phyloP scores from a whole-genome alignment of 1,140 invertebrate genomes.

The Drosophila teissieri region DNA sequence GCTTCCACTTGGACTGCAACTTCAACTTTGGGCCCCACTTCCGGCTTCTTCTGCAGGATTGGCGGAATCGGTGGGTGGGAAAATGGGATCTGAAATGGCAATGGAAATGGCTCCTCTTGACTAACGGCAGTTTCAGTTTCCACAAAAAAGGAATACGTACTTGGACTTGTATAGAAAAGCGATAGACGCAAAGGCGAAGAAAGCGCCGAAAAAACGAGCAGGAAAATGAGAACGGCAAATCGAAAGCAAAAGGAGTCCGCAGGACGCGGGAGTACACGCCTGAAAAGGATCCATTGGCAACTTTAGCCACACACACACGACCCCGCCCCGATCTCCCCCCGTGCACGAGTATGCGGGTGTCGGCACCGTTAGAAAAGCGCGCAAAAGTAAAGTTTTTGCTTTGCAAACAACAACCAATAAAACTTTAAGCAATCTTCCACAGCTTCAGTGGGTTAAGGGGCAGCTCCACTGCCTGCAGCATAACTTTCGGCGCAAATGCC shows the following conservation, averaged over 20 bases:
- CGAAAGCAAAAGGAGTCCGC: constrained; percentile 59
- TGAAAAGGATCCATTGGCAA: constrained; percentile 55
- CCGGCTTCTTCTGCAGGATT: constrained; percentile 15
- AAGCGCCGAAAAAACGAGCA: not conserved
- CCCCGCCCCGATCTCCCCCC: not conserved
- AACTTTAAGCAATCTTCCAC: constrained; percentile 81
- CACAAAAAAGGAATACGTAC: constrained; percentile 22
- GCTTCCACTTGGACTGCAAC: constrained; percentile 28
- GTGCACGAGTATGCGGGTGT: constrained; percentile 46
- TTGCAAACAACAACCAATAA: constrained; percentile 83
- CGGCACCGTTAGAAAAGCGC: constrained; percentile 64
- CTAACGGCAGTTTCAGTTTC: constrained; percentile 75
- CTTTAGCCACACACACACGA: constrained; percentile 58
- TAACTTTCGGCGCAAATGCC: constrained; percentile 55
- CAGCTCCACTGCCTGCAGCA: constrained; percentile 6
- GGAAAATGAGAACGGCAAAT: constrained; percentile 19
- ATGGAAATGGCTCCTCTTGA: constrained; percentile 49
- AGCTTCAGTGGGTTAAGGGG: constrained; percentile 59
- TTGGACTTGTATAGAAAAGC: constrained; percentile 11
- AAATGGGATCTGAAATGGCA: constrained; percentile 16
- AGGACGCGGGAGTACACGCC: constrained; percentile 16
- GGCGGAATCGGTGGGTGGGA: constrained; percentile 3
- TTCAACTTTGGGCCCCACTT: constrained; percentile 43
- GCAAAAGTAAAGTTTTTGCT: constrained; percentile 81
- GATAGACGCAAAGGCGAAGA: constrained; percentile 7